Evolutionary conservation across 2,797 vertebrate species (phyloP).

Genomic region (Eulemur mongoz): DNA sequence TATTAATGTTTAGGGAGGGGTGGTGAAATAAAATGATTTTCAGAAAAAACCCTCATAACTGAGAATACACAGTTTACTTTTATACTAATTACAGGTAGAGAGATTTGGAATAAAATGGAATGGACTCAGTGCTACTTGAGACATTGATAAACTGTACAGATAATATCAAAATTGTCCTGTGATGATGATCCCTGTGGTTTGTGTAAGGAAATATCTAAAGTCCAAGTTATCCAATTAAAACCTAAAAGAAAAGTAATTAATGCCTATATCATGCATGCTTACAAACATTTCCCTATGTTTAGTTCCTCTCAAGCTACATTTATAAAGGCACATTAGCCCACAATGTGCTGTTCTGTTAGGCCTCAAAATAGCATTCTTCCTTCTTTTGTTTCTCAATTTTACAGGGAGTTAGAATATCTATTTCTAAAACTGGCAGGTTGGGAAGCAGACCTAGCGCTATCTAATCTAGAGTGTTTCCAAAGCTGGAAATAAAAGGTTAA

Average conservation of each 20-base stretch:
- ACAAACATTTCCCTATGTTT: not conserved
- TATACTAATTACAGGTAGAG: not conserved
- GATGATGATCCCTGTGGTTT: not conserved
- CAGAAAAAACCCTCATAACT: not conserved
- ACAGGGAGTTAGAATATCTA: not conserved
- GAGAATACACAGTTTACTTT: not conserved
- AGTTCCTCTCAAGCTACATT: not conserved
- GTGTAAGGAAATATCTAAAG: not conserved
- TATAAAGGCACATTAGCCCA: not conserved
- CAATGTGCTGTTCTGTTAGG: not conserved
- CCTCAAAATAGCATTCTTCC: not conserved
- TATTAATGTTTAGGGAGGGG: conserved; percentile 86
- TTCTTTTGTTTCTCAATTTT: not conserved
- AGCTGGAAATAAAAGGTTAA: not conserved
- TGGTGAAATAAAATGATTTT: not conserved
- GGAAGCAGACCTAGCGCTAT: not conserved
- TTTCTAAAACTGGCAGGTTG: not conserved
- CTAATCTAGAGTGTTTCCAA: not conserved
- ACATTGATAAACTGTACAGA: not conserved
- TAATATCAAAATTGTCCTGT: not conserved
- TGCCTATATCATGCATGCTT: not conserved
- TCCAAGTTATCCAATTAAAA: not conserved
- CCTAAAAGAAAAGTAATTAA: not conserved
- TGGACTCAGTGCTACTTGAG: not conserved
- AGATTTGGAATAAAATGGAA: not conserved